These are phyloP conservation scores for Podargus strigoides DNA, from an alignment of 2,797 vertebrate genomes.

Conservation along the genomic window DNA sequence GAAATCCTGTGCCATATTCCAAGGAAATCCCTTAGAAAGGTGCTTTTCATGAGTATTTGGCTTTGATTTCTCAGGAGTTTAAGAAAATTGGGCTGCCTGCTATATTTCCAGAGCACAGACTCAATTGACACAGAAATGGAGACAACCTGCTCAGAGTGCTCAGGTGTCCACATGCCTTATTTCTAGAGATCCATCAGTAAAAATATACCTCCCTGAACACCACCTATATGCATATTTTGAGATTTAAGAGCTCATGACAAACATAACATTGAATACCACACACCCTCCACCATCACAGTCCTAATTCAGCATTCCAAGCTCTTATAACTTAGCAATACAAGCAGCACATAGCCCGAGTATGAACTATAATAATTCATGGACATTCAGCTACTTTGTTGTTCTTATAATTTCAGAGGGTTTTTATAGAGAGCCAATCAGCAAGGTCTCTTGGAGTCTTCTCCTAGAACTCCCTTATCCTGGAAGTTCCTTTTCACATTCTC, in stretches of 20 bases:
- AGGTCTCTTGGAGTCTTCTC: background rate
- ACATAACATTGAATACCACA: background rate
- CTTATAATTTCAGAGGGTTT: background rate
- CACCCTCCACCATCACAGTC: background rate
- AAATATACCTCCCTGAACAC: background rate
- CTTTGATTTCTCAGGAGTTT: background rate
- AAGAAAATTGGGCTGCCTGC: background rate
- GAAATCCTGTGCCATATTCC: background rate
- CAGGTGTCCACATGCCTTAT: background rate
- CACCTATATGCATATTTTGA: background rate
- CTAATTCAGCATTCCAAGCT: background rate
- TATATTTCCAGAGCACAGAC: background rate
- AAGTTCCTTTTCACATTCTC: background rate
- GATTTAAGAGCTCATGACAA: background rate
- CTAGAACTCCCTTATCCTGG: background rate
- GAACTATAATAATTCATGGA: background rate
- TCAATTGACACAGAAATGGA: background rate
- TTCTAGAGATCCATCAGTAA: background rate
- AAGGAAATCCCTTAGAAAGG: background rate
- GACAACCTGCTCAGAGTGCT: background rate
- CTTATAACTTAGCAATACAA: background rate
- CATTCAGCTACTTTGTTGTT: background rate
- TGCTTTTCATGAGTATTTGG: background rate
- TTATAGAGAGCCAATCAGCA: background rate
- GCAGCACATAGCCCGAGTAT: background rate